A percentile compares a stretch with the other conserved stretches of the same genome.
These are phyloP conservation scores for Myiozetetes cayanensis DNA, from an alignment of 2,113 vertebrate species.

Conservation along the genomic window DNA sequence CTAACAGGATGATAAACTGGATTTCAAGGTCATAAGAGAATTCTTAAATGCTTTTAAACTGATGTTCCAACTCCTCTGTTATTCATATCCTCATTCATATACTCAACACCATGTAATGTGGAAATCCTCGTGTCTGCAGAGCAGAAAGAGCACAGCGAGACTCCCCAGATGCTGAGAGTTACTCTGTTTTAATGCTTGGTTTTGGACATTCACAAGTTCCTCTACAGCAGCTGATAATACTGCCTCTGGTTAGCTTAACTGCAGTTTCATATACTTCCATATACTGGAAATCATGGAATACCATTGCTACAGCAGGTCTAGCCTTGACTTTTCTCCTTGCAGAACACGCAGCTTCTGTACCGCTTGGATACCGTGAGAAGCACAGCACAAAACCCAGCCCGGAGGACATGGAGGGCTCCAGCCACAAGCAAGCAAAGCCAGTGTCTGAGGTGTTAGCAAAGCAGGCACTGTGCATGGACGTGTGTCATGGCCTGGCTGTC, in stretches of 20 bases:
- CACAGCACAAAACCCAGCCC: neutral
- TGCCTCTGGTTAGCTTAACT: neutral
- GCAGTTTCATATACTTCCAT: neutral
- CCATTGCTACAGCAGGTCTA: neutral
- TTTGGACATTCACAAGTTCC: neutral
- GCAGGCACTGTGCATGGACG: neutral
- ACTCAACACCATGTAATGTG: neutral
- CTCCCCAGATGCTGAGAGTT: neutral
- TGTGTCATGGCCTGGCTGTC: neutral
- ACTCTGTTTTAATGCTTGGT: neutral
- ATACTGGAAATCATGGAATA: neutral
- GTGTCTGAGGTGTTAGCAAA: slow-evolving; percentile 35
- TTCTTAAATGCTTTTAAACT: neutral
- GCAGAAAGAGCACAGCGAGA: neutral
- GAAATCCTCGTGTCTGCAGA: neutral
- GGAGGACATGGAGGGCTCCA: neutral
- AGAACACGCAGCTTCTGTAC: neutral
- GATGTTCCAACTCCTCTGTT: neutral
- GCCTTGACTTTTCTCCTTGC: neutral
- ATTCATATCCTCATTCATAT: neutral
- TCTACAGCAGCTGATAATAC: neutral
- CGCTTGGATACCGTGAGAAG: neutral
- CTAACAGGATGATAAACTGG: neutral
- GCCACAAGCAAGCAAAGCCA: slow-evolving; percentile 52
- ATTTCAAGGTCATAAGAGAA: neutral